phyloP scores from a whole-genome alignment of 2,888 invertebrate genomes.

The Calephelis perditalis region DNA sequence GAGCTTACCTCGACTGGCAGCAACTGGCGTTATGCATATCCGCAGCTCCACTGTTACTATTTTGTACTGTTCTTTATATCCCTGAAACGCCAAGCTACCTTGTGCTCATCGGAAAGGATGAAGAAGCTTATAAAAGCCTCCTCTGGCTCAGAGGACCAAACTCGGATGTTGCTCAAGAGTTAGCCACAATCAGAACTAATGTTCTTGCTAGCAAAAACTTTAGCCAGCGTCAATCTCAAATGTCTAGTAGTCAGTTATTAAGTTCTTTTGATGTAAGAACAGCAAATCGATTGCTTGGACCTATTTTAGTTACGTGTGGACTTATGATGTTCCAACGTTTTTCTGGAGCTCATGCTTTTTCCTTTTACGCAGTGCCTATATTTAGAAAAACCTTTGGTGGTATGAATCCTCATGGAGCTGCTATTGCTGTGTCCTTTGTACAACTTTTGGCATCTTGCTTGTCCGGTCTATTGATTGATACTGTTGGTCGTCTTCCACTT shows the following conservation, averaged over 20 bases:
- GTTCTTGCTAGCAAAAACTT: conserved; percentile 77
- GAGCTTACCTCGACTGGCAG: conserved; percentile 90
- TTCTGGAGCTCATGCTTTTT: conserved; percentile 90
- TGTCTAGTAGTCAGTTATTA: conserved; percentile 61
- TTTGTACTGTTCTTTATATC: conserved; percentile 86
- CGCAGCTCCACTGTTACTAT: conserved; percentile 86
- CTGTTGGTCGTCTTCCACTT: conserved; percentile 89
- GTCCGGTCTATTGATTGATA: conserved; percentile 90
- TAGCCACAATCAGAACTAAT: conserved; percentile 84
- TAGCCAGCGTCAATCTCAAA: conserved; percentile 66
- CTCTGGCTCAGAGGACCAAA: conserved; percentile 90
- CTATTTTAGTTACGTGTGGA: conserved; percentile 89
- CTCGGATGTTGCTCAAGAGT: conserved; percentile 86
- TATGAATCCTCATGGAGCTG: conserved; percentile 89
- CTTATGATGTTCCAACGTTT: conserved; percentile 94
- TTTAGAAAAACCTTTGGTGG: conserved; percentile 90
- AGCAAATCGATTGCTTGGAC: conserved; percentile 78
- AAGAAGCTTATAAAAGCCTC: conserved; percentile 81
- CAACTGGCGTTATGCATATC: conserved; percentile 89
- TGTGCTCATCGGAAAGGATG: conserved; percentile 85
- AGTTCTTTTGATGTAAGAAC: conserved; percentile 64
- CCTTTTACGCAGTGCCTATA: conserved; percentile 91
- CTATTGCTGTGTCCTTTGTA: conserved; percentile 90
- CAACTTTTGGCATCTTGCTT: conserved; percentile 90
- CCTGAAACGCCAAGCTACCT: conserved; percentile 94